Evolutionary conservation across 2,797 vertebrate species (phyloP), one percentile per base, ranked within the genome.

Genomic region (Xiphophorus birchmanni): DNA sequence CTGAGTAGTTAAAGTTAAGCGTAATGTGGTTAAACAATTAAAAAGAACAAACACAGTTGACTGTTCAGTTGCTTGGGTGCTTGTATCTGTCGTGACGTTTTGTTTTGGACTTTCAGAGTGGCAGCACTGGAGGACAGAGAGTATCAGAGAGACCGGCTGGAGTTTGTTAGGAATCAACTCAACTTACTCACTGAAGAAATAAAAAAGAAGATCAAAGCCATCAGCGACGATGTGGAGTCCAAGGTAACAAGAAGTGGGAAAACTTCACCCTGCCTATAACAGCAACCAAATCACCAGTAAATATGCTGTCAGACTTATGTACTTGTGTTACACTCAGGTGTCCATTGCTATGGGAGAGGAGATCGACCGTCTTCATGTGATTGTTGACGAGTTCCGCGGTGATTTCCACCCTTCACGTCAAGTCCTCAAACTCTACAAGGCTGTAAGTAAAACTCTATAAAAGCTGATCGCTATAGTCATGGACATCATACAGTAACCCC

Each of bases 281-380:
- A 15, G 15, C 2, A 4, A 44, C 44, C 5, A 44, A n/a, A 71
- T 40, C 58, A 42, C 40, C 18, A 42, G 23, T 13, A n/a, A 71
- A 45, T 44, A 45, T 2, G 40, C 40, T 71, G 40, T 9, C 56
- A 29, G 50, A 9, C 2, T 52, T 9, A 52, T 52, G 21, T 52
- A 10, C 50, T 52, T 77, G 26, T 63, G 10, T 77, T 85, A 82
- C 7, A 6, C 58, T 75, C 93, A 99, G 99, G 99, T 99, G 80
- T 99, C 98, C 21, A 94, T 86, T 81, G 98, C 98, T 75, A 99
- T 99, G 98, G 97, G 95, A 6, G 97, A 99, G 88, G 99, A 99
- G 95, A 99, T 99, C 89, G 97, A 97, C 90, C 97, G 98, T 80
- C 97, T 99, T 40, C 97, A 98, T 0, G 95, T 97, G 80, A 96